Evolutionary conservation across 2,888 invertebrate genomes (phyloP).

Genomic region (Amphipoea lucens): DNA sequence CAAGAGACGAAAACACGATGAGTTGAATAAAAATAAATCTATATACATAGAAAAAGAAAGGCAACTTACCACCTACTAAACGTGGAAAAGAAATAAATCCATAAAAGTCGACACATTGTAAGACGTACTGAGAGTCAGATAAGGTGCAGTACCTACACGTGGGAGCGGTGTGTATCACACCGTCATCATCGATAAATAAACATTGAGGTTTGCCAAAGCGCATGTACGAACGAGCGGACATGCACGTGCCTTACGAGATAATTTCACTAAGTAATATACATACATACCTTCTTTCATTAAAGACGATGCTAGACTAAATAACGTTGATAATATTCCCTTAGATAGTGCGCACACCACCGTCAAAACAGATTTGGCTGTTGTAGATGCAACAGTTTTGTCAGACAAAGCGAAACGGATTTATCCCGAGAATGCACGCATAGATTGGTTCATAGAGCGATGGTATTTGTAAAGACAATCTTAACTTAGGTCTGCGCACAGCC

Average conservation of each 20-base stretch:
- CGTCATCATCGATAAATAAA: conserved; percentile 74
- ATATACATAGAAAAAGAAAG: conserved; percentile 14
- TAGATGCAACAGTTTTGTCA: conserved; percentile 9
- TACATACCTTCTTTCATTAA: neutral
- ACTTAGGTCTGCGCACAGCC: neutral
- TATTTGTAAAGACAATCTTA: neutral
- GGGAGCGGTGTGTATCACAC: conserved; percentile 64
- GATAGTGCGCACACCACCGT: neutral
- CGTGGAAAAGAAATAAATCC: conserved; percentile 49
- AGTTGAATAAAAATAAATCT: conserved; percentile 2
- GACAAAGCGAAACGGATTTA: neutral
- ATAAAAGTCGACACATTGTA: conserved; percentile 51
- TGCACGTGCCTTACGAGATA: conserved; percentile 62
- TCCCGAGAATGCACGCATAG: neutral
- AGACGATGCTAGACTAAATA: conserved; percentile 7
- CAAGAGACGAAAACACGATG: neutral
- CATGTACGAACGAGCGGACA: conserved; percentile 48
- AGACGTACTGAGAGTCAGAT: conserved; percentile 33
- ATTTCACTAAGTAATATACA: conserved; percentile 4
- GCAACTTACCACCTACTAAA: conserved; percentile 29
- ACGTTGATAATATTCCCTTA: neutral
- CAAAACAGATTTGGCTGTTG: conserved; percentile 16
- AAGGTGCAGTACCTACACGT: conserved; percentile 62
- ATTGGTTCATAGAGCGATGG: neutral
- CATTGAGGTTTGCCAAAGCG: conserved; percentile 76